Conservation (phyloP, 2,888 invertebrate genomes). For the Amiota minor region DNA sequence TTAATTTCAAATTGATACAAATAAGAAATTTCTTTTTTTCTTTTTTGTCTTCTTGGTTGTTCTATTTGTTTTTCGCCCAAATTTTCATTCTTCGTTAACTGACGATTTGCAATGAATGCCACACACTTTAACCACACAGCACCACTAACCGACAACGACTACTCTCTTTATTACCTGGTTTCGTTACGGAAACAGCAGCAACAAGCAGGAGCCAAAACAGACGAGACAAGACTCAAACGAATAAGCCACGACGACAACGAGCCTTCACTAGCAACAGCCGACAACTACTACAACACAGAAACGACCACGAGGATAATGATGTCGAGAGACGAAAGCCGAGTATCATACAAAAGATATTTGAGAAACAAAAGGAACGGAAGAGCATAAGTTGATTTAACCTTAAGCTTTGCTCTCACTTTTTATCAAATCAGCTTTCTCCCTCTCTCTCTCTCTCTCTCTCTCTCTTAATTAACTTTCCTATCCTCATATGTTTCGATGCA, state of each 20-base stretch:
- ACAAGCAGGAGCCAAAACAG: too few species aligned
- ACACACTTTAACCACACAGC: slow-evolving; percentile 65
- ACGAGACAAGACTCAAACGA: too few species aligned
- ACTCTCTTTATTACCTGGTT: slow-evolving; percentile 68
- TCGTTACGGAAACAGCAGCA: slow-evolving; percentile 48
- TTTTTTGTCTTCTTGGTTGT: background rate
- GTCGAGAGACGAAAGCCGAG: background rate
- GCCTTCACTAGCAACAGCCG: slow-evolving; percentile 23
- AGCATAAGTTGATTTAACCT: too few species aligned
- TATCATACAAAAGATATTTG: too few species aligned
- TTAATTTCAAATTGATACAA: too few species aligned
- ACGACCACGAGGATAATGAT: slow-evolving; percentile 26
- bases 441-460: background rate
- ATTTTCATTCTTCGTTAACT: slow-evolving; percentile 8
- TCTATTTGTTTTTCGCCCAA: background rate
- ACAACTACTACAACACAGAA: slow-evolving; percentile 8
- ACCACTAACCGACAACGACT: slow-evolving; percentile 71
- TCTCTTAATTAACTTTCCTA: background rate
- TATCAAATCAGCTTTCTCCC: background rate
- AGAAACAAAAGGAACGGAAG: too few species aligned
- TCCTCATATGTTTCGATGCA: background rate
- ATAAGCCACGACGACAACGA: slow-evolving; percentile 35
- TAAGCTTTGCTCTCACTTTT: background rate
- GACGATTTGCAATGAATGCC: background rate
- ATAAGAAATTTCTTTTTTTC: background rate